phyloP scores from a whole-genome alignment of 1,140 invertebrate species.

The Bombus superbus region DNA sequence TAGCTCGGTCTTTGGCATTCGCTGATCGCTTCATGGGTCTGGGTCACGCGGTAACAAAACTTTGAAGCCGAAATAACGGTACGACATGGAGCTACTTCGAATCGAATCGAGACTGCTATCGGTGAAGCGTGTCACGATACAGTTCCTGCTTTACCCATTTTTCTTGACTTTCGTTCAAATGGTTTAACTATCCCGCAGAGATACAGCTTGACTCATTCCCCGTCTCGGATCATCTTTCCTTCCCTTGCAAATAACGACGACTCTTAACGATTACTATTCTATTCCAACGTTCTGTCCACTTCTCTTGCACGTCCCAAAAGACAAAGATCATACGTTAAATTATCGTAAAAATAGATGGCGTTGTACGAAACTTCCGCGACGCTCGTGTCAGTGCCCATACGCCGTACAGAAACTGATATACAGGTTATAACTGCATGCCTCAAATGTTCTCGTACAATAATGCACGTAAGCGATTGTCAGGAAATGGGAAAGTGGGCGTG shows the following conservation, averaged over 20 bases:
- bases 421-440: neutral
- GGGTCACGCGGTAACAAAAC: conserved; percentile 78
- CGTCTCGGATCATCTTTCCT: neutral
- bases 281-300: too few relatives aligned
- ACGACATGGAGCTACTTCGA: conserved; percentile 51
- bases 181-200: neutral
- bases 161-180: neutral
- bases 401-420: neutral
- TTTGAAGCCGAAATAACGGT: conserved; percentile 76
- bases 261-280: too few relatives aligned
- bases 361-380: too few relatives aligned
- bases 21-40: conserved; percentile 69
- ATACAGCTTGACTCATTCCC: neutral
- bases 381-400: too few relatives aligned
- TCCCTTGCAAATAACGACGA: too few relatives aligned
- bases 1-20: conserved; percentile 46
- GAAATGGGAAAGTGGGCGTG: conserved; percentile 78
- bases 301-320: too few relatives aligned
- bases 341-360: too few relatives aligned
- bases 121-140: conserved; percentile 55
- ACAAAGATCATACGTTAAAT: too few relatives aligned
- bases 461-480: conserved; percentile 68
- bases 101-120: conserved; percentile 57
- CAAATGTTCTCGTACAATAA: neutral
- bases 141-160: conserved; percentile 48